These are phyloP conservation scores for Pseudomyrmex flavicornis DNA, from an alignment of 1,140 invertebrate genomes.

Conservation along the genomic window DNA sequence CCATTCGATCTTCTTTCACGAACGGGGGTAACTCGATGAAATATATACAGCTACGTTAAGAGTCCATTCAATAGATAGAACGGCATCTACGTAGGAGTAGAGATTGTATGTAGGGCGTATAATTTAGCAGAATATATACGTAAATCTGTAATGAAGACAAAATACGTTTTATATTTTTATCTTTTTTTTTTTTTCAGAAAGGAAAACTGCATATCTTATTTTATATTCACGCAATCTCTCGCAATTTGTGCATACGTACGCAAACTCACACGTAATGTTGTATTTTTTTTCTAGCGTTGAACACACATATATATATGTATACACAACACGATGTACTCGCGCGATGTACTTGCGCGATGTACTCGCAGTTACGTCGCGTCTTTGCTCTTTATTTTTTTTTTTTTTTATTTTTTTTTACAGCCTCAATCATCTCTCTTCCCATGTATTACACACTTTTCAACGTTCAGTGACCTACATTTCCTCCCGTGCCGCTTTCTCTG, in stretches of 20 bases:
- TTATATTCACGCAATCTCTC: not conserved
- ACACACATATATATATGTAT: no score
- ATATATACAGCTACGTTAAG: not conserved
- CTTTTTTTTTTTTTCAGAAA: slow-evolving; percentile 1
- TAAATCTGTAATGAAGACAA: not conserved
- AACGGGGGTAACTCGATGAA: not conserved
- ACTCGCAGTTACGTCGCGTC: slow-evolving; percentile 25
- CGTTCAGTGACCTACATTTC: slow-evolving; percentile 33
- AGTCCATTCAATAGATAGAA: not conserved
- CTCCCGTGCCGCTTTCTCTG: slow-evolving; percentile 48
- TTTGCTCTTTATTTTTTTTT: not conserved
- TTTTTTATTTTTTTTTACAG: slow-evolving; percentile 48
- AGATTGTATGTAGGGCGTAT: not conserved
- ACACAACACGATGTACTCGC: slow-evolving; percentile 20
- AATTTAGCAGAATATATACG: not conserved
- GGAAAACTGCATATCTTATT: not conserved
- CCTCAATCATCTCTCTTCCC: slow-evolving; percentile 61
- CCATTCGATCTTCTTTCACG: not conserved
- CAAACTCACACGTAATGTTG: not conserved
- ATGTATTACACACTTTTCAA: slow-evolving; percentile 50
- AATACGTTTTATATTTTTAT: slow-evolving; percentile 1
- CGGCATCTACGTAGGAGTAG: not conserved
- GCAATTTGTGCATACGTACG: no score
- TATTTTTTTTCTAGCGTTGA: slow-evolving; percentile 1
- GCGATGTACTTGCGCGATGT: slow-evolving; percentile 25